Evolutionary conservation across 2,797 vertebrate species (phyloP), one percentile per base, ranked within the genome.

Genomic region (Sebastes baramenuke): DNA sequence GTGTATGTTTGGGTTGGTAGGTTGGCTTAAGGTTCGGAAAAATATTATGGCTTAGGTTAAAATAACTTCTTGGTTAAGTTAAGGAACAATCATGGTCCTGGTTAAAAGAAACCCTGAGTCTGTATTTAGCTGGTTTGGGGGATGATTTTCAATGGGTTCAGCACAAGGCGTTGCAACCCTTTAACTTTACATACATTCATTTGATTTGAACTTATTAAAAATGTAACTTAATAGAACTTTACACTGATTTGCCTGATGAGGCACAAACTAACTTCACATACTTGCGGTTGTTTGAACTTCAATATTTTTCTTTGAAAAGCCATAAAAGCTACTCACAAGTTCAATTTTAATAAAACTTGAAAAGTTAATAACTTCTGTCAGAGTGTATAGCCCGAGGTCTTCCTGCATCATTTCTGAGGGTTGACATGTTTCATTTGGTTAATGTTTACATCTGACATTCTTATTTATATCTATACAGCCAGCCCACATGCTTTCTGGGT

Each of bases 371-470:
- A 46, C 38, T 80, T 56, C n/a, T 67, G 24, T 38, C 2, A 24
- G 55, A 67, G 52, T 38, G 22, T 46, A 12, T 14, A 59, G 59
- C 71, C 49, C 7, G 8, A 60, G 65, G 46, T 18, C 1, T 46
- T 11, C 8, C 59, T 32, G 59, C 29, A 36, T 67, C 1, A 68
- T 71, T 62, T 65, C 52, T 72, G 55, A 72, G 5, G 32, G 36
- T 60, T 4, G 9, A 74, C 10, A 14, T 54, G 38, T 78, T 80
- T 84, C 42, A 66, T 66, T 72, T 70, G 32, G 34, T 79, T 49
- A 1, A 72, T 81, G 52, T 81, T 80, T 84, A 34, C 54, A 52
- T 59, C n/a, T 69, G 67, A 79, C 46, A 69, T 80, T 75, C 78
- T 6, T 65, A 75, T 66, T 72, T 49, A 20, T 20, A 49, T 72